Conservation (phyloP, 2,888 invertebrate species). For the Neuroscelio doddi region DNA sequence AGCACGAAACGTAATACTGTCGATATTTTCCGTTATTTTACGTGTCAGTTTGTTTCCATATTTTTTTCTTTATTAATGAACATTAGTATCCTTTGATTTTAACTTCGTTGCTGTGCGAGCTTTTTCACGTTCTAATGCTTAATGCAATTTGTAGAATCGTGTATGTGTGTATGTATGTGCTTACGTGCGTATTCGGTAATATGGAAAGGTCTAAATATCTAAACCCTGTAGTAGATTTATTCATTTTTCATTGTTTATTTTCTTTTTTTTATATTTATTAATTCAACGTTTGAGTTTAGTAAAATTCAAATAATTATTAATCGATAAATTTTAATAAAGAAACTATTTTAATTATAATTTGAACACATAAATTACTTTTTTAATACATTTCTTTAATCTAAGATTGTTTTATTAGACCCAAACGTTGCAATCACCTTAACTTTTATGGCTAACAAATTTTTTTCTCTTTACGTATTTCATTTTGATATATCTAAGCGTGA, state of each 20-base stretch:
- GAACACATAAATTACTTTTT: too few species aligned
- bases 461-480: too few species aligned
- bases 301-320: too few species aligned
- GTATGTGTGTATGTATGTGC: constrained; percentile 43
- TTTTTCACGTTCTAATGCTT: constrained; percentile 20
- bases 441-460: too few species aligned
- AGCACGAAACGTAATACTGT: constrained; percentile 19
- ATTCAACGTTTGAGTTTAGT: too few species aligned
- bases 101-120: constrained; percentile 9
- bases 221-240: constrained; percentile 54
- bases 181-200: constrained; percentile 46
- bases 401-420: too few species aligned
- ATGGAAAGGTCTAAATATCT: constrained; percentile 52
- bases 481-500: too few species aligned
- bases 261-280: too few species aligned
- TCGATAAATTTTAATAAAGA: too few species aligned
- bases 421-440: too few species aligned
- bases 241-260: constrained; percentile 7
- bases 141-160: constrained; percentile 42
- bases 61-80: constrained; percentile 15
- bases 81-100: constrained; percentile 22
- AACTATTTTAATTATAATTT: too few species aligned
- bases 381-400: too few species aligned
- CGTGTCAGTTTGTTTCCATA: constrained; percentile 24
- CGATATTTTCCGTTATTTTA: constrained; percentile 24